Percentiles rank a stretch among this genome's conserved stretches.
Evolutionary conservation across 2,888 invertebrate genomes (phyloP).

Genomic region (Pollenia angustigena): DNA sequence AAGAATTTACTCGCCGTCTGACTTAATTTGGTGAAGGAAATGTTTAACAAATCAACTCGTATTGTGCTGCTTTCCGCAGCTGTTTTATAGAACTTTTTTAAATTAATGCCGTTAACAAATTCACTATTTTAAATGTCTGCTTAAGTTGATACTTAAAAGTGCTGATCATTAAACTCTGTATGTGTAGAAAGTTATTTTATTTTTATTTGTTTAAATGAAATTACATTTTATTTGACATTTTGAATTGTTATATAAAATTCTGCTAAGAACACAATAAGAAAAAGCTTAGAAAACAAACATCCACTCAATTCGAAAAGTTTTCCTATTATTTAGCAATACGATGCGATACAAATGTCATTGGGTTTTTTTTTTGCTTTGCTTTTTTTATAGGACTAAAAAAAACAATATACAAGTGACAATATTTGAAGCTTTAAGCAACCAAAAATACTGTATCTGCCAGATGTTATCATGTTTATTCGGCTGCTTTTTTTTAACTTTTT

Average conservation of each 20-base stretch:
- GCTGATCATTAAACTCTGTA: slow-evolving; percentile 36
- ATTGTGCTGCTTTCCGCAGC: too few relatives aligned
- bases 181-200: not conserved
- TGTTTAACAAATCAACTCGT: too few relatives aligned
- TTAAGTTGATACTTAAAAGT: slow-evolving; percentile 17
- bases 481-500: not conserved
- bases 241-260: slow-evolving; percentile 25
- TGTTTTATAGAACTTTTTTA: too few relatives aligned
- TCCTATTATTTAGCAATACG: slow-evolving; percentile 33
- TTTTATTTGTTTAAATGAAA: slow-evolving; percentile 42
- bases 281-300: not conserved
- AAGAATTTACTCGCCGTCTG: too few relatives aligned
- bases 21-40: too few relatives aligned
- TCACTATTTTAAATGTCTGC: not conserved
- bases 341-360: slow-evolving; percentile 25
- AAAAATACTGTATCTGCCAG: not conserved
- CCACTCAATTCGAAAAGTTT: slow-evolving; percentile 33
- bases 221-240: slow-evolving; percentile 46
- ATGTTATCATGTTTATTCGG: not conserved
- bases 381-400: not conserved
- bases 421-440: slow-evolving; percentile 2
- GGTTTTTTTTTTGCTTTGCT: not conserved
- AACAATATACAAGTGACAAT: not conserved
- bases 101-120: not conserved
- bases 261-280: slow-evolving; percentile 2